Conservation (phyloP, 1,140 invertebrate genomes). For the Diplogasteroides magnus region DNA sequence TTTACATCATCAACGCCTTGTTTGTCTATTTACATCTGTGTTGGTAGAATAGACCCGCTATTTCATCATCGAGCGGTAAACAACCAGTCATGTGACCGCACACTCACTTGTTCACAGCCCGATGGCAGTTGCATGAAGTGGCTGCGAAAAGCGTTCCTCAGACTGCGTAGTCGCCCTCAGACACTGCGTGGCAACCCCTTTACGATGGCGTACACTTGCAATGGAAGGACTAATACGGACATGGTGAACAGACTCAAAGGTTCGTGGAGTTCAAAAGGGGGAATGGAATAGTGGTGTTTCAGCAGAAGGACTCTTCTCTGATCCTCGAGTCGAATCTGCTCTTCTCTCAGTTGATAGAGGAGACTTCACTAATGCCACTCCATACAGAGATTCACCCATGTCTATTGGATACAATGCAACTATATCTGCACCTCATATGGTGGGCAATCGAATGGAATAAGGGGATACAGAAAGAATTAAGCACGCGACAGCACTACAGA, state of each 20-base stretch:
- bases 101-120: too few species aligned
- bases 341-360: conserved; percentile 81
- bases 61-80: too few species aligned
- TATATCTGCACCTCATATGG: conserved; percentile 95
- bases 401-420: conserved; percentile 70
- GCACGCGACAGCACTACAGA: conserved; percentile 89
- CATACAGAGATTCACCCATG: conserved; percentile 84
- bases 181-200: neutral
- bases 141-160: too few species aligned
- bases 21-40: too few species aligned
- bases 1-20: neutral
- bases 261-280: neutral
- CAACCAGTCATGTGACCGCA: too few species aligned
- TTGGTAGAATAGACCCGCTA: too few species aligned
- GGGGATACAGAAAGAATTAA: too few species aligned
- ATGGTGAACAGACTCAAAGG: neutral
- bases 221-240: neutral
- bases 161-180: neutral
- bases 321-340: conserved; percentile 70
- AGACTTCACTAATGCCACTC: conserved; percentile 67
- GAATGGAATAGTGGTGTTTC: conserved; percentile 18
- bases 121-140: too few species aligned
- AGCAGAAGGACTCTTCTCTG: conserved; percentile 80
- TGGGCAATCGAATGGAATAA: neutral
- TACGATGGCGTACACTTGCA: neutral